A percentile compares a stretch with the other conserved stretches of the same genome.
These are phyloP conservation scores for Hafferia zeledoni DNA, from an alignment of 2,797 vertebrate species.

Conservation along the genomic window DNA sequence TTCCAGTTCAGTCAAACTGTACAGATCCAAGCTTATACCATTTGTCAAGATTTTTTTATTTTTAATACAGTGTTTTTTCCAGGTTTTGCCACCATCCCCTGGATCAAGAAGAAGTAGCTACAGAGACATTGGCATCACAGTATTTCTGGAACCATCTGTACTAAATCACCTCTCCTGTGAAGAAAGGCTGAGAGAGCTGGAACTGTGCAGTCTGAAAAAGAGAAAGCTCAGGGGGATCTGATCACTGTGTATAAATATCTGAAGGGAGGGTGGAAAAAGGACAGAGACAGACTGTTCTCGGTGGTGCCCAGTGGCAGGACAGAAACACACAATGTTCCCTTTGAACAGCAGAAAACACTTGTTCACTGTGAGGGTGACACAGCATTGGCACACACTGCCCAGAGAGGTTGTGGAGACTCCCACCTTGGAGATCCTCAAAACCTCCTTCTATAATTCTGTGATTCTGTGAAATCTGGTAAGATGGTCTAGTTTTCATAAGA, in stretches of 20 bases:
- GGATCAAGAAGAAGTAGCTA: not conserved
- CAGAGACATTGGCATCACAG: not conserved
- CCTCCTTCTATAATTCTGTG: not conserved
- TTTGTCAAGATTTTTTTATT: not conserved
- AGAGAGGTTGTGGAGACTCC: not conserved
- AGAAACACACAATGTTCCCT: not conserved
- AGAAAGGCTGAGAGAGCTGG: not conserved
- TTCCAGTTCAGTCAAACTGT: not conserved
- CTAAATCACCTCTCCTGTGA: not conserved
- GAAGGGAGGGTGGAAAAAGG: not conserved
- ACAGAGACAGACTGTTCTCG: rapidly evolving
- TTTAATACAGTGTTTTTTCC: rapidly evolving
- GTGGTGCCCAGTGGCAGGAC: not conserved
- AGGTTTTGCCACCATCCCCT: not conserved
- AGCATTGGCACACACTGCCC: not conserved
- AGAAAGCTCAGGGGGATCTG: not conserved
- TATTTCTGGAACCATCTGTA: not conserved
- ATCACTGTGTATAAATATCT: not conserved
- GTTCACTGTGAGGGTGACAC: not conserved
- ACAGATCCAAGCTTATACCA: not conserved
- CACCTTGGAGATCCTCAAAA: not conserved
- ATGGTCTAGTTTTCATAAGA: not conserved
- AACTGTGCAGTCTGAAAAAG: not conserved
- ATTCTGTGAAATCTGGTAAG: not conserved
- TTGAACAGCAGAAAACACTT: not conserved